A percentile compares a stretch with the other conserved stretches of the same genome.
phyloP scores from a whole-genome alignment of 2,888 invertebrate genomes.

The Fissipunctia ypsillon region DNA sequence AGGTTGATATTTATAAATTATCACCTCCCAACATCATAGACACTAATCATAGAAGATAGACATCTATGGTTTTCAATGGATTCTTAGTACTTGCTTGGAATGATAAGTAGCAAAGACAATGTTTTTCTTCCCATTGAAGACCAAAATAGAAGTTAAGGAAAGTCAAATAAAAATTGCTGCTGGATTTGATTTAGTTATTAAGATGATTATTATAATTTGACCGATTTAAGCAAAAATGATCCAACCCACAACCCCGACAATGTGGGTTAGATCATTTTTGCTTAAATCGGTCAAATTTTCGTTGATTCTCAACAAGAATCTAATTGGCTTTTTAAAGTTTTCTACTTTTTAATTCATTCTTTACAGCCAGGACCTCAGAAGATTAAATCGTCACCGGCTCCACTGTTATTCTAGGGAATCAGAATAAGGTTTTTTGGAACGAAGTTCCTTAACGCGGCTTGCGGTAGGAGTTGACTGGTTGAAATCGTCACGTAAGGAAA shows the following conservation, averaged over 20 bases:
- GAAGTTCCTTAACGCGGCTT: background rate
- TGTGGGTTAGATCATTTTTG: no score
- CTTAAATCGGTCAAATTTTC: no score
- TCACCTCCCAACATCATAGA: slow-evolving; percentile 33
- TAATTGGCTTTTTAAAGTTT: background rate
- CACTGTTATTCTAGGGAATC: background rate
- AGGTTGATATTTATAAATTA: slow-evolving; percentile 53
- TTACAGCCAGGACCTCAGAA: background rate
- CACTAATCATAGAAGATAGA: slow-evolving; percentile 51
- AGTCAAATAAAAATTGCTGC: background rate
- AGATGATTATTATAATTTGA: background rate
- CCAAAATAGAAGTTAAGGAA: background rate
- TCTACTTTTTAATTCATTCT: background rate
- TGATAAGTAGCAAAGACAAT: slow-evolving; percentile 23
- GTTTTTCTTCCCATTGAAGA: slow-evolving; percentile 16
- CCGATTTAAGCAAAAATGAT: no score
- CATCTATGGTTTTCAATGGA: slow-evolving; percentile 43
- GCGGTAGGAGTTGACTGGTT: background rate
- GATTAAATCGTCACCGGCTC: background rate
- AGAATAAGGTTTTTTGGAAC: background rate
- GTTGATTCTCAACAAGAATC: background rate
- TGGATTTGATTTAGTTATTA: background rate
- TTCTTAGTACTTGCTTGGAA: slow-evolving; percentile 29
- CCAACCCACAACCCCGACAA: no score
- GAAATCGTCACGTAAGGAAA: background rate